These are phyloP conservation scores for Noctuana brunneofusca DNA, from an alignment of 2,888 invertebrate species.

Conservation along the genomic window DNA sequence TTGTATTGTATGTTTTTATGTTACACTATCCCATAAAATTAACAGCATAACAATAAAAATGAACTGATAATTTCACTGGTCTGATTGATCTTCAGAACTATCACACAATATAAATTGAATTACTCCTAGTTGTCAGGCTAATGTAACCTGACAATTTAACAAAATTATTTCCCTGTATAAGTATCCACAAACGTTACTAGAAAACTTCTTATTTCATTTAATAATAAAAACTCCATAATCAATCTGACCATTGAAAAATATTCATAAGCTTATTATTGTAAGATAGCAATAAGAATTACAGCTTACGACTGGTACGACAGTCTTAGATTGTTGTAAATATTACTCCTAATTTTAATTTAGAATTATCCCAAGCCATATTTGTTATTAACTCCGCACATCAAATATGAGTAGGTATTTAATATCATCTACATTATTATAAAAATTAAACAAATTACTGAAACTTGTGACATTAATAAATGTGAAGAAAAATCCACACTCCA, in stretches of 20 bases:
- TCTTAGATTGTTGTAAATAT: constrained; percentile 29
- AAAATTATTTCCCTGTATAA: constrained; percentile 32
- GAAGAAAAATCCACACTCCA: too few relatives aligned
- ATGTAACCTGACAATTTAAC: constrained; percentile 16
- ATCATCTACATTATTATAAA: constrained; percentile 24
- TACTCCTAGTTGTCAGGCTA: constrained; percentile 9
- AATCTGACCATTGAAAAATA: constrained; percentile 32
- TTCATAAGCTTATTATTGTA: constrained; percentile 23
- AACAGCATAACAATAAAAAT: constrained; percentile 4
- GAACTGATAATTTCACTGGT: constrained; percentile 20
- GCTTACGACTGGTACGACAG: constrained; percentile 26
- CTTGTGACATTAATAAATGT: constrained; percentile 13
- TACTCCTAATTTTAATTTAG: constrained; percentile 22
- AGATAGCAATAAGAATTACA: constrained; percentile 23
- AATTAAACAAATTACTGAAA: constrained; percentile 11
- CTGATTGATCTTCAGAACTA: constrained; percentile 17
- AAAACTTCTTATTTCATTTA: constrained; percentile 4
- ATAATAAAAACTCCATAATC: constrained; percentile 23
- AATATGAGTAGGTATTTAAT: constrained; percentile 30
- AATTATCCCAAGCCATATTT: constrained; percentile 21
- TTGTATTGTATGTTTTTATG: too few relatives aligned
- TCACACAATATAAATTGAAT: constrained; percentile 8
- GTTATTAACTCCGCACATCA: constrained; percentile 9
- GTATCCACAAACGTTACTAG: constrained; percentile 18
- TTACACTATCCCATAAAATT: not conserved